These are phyloP conservation scores for Prionailurus bengalensis DNA, from an alignment of 2,113 vertebrate genomes.

Conservation along the genomic window DNA sequence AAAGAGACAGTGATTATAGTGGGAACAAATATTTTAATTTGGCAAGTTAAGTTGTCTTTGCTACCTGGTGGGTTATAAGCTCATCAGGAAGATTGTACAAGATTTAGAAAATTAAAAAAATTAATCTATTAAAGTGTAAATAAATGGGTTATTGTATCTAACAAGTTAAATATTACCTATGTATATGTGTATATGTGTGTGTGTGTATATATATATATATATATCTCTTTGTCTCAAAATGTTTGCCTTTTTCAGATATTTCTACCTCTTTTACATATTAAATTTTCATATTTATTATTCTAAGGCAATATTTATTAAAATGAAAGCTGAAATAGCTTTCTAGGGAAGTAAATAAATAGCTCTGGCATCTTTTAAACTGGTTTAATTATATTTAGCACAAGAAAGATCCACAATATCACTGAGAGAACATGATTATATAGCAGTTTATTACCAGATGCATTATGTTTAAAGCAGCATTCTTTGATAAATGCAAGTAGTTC, in stretches of 20 bases:
- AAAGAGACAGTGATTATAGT: neutral
- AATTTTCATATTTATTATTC: constrained; percentile 14
- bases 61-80: neutral
- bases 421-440: neutral
- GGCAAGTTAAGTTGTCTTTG: neutral
- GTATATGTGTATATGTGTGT: too few species aligned
- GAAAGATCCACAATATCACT: neutral
- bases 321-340: neutral
- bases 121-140: neutral
- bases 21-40: neutral
- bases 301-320: constrained; percentile 25
- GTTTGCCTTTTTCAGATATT: neutral
- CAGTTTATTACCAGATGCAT: neutral
- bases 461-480: neutral
- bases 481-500: neutral
- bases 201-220: neutral
- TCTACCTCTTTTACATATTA: neutral
- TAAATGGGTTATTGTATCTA: neutral
- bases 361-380: neutral
- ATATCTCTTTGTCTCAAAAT: neutral
- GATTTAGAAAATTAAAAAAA: too few species aligned
- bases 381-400: neutral
- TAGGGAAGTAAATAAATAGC: neutral
- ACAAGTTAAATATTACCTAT: neutral
- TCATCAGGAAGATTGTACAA: neutral